Percentiles rank a stretch among this genome's conserved stretches.
Conservation (phyloP, 2,888 invertebrate genomes). For the Seira sanloemensis region DNA sequence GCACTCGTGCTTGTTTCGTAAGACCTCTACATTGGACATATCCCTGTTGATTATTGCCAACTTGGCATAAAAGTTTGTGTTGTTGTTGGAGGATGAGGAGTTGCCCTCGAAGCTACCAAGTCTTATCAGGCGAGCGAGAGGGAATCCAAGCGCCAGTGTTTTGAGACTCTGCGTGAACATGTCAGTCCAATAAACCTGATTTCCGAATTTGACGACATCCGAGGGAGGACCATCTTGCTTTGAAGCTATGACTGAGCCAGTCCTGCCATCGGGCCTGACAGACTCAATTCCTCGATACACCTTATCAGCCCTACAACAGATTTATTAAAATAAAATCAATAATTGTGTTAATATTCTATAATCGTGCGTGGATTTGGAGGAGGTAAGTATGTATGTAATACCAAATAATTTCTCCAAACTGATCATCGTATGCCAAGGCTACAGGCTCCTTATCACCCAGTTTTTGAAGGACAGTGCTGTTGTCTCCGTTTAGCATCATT, state of each 20-base stretch:
- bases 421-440: slow-evolving; percentile 79
- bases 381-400: too few species aligned
- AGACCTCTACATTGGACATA: slow-evolving; percentile 31
- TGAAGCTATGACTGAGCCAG: slow-evolving; percentile 24
- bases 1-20: slow-evolving; percentile 67
- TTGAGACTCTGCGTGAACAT: slow-evolving; percentile 63
- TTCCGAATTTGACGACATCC: slow-evolving; percentile 65
- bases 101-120: slow-evolving; percentile 42
- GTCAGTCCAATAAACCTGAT: slow-evolving; percentile 70
- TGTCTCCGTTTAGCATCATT: slow-evolving; percentile 82
- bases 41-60: slow-evolving; percentile 65
- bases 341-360: too few species aligned
- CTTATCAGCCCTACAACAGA: slow-evolving; percentile 68
- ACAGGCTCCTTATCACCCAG: slow-evolving; percentile 78
- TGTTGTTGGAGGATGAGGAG: slow-evolving; percentile 21
- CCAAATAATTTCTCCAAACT: slow-evolving; percentile 81
- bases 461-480: slow-evolving; percentile 77
- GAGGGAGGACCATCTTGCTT: slow-evolving; percentile 55
- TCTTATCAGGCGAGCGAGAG: not conserved
- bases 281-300: slow-evolving; percentile 65
- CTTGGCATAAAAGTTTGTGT: slow-evolving; percentile 66
- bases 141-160: not conserved
- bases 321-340: too few species aligned
- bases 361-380: too few species aligned
- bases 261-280: slow-evolving; percentile 54